These are phyloP conservation scores for Cheilosia grossa DNA, from an alignment of 2,888 invertebrate genomes.

Conservation along the genomic window DNA sequence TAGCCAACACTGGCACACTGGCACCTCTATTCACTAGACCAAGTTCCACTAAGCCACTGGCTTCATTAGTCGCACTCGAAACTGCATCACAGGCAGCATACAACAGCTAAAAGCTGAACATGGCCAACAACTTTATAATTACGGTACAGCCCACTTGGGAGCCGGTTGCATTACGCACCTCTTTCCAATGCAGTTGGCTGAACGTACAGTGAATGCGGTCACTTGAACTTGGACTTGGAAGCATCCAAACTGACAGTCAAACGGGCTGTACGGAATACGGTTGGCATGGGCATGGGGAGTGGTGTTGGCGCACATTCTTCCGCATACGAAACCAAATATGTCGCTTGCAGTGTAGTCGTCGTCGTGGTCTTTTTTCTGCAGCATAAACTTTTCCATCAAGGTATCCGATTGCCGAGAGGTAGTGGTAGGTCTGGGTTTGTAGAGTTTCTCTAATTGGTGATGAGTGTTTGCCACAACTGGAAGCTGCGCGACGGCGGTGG, in stretches of 20 bases:
- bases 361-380: constrained; percentile 36
- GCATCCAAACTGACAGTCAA: constrained; percentile 5
- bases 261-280: too few species aligned
- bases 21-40: constrained; percentile 4
- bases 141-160: constrained; percentile 41
- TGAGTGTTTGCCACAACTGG: constrained; percentile 42
- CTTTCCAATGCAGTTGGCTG: constrained; percentile 30
- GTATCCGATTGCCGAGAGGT: constrained; percentile 43
- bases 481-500: constrained; percentile 12
- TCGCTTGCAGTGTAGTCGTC: constrained; percentile 12
- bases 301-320: constrained; percentile 52
- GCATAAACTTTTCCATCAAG: constrained; percentile 20
- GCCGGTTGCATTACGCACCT: constrained; percentile 49
- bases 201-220: constrained; percentile 55
- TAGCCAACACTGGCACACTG: background rate
- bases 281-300: background rate
- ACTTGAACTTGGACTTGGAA: constrained; percentile 72
- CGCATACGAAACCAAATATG: constrained; percentile 61
- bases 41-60: constrained; percentile 1
- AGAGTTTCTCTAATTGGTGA: constrained; percentile 52
- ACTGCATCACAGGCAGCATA: constrained; percentile 14
- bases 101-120: constrained; percentile 24
- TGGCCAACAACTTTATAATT: constrained; percentile 40
- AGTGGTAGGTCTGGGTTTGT: background rate
- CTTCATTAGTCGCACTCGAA: background rate